phyloP scores from a whole-genome alignment of 2,113 vertebrate genomes.

The Pseudorasbora parva region DNA sequence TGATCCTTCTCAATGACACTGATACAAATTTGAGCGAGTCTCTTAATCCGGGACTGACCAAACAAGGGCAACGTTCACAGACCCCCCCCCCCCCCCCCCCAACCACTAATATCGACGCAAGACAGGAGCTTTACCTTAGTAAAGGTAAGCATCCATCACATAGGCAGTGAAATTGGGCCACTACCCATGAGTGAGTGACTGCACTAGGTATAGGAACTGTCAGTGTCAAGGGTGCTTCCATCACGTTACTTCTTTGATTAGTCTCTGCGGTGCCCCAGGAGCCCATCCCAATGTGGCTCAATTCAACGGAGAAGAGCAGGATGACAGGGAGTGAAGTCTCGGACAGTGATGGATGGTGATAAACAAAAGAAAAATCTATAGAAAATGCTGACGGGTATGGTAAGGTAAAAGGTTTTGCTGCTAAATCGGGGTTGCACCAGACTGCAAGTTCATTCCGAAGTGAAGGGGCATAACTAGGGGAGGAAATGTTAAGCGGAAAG shows the following conservation, averaged over 20 bases:
- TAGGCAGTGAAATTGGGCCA: not conserved
- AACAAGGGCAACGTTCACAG: not conserved
- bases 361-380: conserved; percentile 13
- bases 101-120: conserved; percentile 13
- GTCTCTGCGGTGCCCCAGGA: conserved; percentile 29
- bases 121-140: conserved; percentile 2
- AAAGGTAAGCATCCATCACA: not conserved
- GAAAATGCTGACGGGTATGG: not conserved
- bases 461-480: not conserved
- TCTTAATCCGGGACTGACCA: not conserved
- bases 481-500: not conserved
- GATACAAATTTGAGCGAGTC: conserved; percentile 11
- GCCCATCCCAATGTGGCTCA: not conserved
- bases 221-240: conserved; percentile 23
- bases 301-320: not conserved
- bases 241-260: conserved; percentile 43
- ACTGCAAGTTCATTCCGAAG: not conserved
- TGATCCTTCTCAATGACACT: conserved; percentile 41
- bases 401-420: conserved; percentile 16
- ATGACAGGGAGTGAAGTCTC: not conserved
- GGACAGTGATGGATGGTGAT: not conserved
- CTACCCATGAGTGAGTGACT: conserved; percentile 37
- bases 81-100: not conserved
- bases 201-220: conserved; percentile 38
- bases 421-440: not conserved